Percentiles rank a stretch among this genome's conserved stretches.
phyloP scores from a whole-genome alignment of 1,140 invertebrate species.

The Acromyrmex heyeri region DNA sequence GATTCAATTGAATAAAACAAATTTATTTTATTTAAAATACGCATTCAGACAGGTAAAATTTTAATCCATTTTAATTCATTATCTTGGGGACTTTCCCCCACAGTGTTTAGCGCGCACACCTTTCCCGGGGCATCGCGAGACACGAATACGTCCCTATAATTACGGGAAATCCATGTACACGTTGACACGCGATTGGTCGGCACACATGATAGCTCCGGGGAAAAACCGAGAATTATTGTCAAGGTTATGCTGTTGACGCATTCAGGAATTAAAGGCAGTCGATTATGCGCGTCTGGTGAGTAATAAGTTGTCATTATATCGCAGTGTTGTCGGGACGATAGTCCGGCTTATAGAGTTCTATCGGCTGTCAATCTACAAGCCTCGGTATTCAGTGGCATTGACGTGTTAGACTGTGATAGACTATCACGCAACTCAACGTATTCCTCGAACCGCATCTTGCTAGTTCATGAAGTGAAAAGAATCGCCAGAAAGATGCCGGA shows the following conservation, averaged over 20 bases:
- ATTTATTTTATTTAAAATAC: no score
- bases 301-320: not conserved
- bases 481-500: constrained; percentile 65
- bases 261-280: constrained; percentile 48
- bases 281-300: constrained; percentile 37
- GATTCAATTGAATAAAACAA: no score
- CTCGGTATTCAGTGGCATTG: not conserved
- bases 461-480: not conserved
- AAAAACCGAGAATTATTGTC: constrained; percentile 72
- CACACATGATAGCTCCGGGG: constrained; percentile 51
- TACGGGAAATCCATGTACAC: not conserved
- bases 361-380: not conserved
- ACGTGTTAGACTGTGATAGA: not conserved
- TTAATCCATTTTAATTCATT: no score
- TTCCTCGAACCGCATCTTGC: not conserved
- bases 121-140: not conserved
- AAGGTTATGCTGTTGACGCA: constrained; percentile 71
- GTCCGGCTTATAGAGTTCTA: no score
- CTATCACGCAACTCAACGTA: not conserved
- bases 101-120: no score
- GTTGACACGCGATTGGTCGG: constrained; percentile 56
- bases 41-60: no score
- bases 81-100: no score
- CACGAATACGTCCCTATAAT: not conserved
- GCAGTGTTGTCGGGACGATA: not conserved